phyloP scores from a whole-genome alignment of 2,797 vertebrate genomes.

The Molothrus aeneus region DNA sequence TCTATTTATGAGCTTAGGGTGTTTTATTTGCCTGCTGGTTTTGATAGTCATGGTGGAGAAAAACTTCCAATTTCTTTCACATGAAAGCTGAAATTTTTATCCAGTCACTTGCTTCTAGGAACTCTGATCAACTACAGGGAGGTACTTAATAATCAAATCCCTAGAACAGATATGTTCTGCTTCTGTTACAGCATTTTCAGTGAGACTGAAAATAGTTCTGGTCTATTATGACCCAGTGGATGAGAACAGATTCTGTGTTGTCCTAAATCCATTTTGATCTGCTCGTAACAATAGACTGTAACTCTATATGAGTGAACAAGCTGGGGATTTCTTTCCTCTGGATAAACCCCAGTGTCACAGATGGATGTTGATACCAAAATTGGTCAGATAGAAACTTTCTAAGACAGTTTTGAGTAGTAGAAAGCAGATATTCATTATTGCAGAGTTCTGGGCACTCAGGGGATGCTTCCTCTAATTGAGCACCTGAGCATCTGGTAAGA shows the following conservation, averaged over 20 bases:
- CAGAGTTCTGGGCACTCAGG: fast-evolving
- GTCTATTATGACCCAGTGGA: neutral
- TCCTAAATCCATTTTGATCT: neutral
- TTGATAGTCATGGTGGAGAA: neutral
- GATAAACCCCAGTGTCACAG: neutral
- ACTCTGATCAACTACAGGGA: neutral
- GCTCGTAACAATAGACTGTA: neutral
- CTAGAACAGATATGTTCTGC: neutral
- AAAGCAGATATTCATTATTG: neutral
- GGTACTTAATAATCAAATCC: neutral
- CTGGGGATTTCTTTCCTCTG: neutral
- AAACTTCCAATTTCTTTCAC: neutral
- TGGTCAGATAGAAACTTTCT: neutral
- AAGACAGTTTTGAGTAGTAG: neutral
- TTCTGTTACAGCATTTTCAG: neutral
- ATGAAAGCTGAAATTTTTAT: neutral
- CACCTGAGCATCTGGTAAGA: fast-evolving
- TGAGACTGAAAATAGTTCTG: neutral
- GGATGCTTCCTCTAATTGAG: fast-evolving
- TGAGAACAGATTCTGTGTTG: neutral
- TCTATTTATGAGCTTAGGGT: neutral
- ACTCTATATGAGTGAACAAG: neutral
- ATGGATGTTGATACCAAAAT: neutral
- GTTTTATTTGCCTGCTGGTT: neutral
- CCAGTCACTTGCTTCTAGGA: neutral